Conservation (phyloP, 2,113 vertebrate genomes). For the Apteryx mantelli region DNA sequence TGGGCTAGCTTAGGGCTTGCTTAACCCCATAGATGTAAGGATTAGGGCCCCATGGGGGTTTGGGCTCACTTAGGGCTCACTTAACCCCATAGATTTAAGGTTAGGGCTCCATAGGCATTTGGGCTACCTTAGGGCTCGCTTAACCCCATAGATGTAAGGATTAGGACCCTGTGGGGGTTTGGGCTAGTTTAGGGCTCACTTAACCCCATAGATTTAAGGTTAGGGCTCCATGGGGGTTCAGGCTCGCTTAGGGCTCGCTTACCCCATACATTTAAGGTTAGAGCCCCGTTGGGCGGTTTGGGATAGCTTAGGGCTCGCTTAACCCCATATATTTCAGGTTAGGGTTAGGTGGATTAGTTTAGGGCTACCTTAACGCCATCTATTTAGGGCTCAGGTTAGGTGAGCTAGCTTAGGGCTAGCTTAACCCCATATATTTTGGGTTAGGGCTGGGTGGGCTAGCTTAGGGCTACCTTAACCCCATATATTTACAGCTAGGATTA, state of each 20-base stretch:
- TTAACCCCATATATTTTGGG: too few species aligned
- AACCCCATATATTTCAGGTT: too few species aligned
- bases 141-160: background rate
- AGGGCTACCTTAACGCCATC: background rate
- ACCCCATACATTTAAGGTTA: background rate
- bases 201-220: too few species aligned
- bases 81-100: background rate
- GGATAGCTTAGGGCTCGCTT: background rate
- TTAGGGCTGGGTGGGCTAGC: background rate
- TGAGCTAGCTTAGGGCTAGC: too few species aligned
- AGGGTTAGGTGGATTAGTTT: too few species aligned
- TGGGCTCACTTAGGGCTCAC: background rate
- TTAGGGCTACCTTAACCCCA: too few species aligned
- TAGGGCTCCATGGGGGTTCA: too few species aligned
- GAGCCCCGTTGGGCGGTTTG: too few species aligned
- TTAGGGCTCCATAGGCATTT: background rate
- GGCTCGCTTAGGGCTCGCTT: background rate
- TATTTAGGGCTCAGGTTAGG: background rate
- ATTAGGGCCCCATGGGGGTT: background rate
- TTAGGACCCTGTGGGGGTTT: background rate
- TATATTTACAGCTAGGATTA: background rate
- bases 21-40: background rate
- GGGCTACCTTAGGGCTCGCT: too few species aligned
- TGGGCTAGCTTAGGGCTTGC: background rate
- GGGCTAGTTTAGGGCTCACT: too few species aligned